These are phyloP conservation scores for Diachrysia chrysitis DNA, from an alignment of 2,888 invertebrate species.

Conservation along the genomic window DNA sequence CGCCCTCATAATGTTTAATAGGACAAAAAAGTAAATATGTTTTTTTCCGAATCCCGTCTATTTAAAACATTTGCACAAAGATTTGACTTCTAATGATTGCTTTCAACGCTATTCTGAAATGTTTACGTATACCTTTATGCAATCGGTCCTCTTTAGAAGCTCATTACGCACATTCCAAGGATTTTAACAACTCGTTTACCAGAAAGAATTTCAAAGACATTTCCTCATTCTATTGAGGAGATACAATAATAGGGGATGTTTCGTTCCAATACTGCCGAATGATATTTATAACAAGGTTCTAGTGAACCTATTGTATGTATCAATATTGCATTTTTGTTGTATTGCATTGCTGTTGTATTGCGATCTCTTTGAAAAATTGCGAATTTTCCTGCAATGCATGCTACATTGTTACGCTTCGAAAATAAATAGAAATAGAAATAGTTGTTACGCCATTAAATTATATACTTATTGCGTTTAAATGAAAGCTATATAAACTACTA, in stretches of 20 bases:
- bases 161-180: constrained; percentile 65
- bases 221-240: constrained; percentile 52
- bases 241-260: constrained; percentile 57
- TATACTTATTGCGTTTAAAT: not conserved
- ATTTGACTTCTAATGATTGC: constrained; percentile 1
- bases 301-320: constrained; percentile 49
- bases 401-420: constrained; percentile 37
- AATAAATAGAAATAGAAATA: constrained; percentile 17
- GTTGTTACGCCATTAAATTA: not conserved
- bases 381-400: constrained; percentile 36
- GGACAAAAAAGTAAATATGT: too few species aligned
- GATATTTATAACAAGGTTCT: constrained; percentile 57
- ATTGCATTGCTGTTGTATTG: constrained; percentile 40
- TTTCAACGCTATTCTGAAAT: not conserved
- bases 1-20: too few species aligned
- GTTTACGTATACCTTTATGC: constrained; percentile 46
- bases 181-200: constrained; percentile 44
- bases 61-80: not conserved
- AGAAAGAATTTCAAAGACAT: constrained; percentile 60
- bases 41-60: too few species aligned
- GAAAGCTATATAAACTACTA: too few species aligned
- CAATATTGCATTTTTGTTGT: constrained; percentile 63
- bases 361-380: constrained; percentile 30
- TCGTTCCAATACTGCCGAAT: constrained; percentile 30
- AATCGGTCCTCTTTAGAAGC: constrained; percentile 68